A percentile compares a stretch with the other conserved stretches of the same genome.
phyloP scores from a whole-genome alignment of 2,113 vertebrate genomes.

The Xyliphius kryptos region DNA sequence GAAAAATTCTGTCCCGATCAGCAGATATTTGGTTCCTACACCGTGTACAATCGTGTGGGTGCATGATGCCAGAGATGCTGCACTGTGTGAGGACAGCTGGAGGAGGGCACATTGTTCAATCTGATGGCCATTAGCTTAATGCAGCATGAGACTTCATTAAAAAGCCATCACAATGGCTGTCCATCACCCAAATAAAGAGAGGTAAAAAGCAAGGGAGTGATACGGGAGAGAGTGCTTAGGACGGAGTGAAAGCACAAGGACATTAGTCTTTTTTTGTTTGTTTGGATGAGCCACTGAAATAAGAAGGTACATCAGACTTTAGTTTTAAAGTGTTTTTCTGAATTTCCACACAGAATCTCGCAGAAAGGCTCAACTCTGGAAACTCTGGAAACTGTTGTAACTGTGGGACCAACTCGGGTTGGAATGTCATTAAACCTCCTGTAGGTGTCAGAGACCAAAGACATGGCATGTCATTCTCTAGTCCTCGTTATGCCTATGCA shows the following conservation, averaged over 20 bases:
- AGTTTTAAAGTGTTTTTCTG: too few species aligned
- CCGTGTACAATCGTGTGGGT: neutral
- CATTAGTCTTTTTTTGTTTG: neutral
- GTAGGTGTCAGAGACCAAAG: too few species aligned
- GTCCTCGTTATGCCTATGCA: too few species aligned
- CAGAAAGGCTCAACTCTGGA: too few species aligned
- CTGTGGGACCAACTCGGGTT: too few species aligned
- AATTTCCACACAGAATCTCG: too few species aligned
- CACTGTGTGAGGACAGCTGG: slow-evolving; percentile 7
- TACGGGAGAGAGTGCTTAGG: neutral
- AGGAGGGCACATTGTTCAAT: slow-evolving; percentile 29
- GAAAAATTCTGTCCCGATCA: neutral
- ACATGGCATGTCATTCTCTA: too few species aligned
- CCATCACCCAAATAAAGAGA: slow-evolving; percentile 20
- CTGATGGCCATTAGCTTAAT: slow-evolving; percentile 33
- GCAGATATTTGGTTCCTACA: neutral
- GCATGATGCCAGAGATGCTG: neutral
- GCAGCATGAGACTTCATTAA: slow-evolving; percentile 36
- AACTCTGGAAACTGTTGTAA: too few species aligned
- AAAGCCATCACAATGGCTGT: slow-evolving; percentile 31
- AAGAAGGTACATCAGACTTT: too few species aligned
- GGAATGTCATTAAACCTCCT: too few species aligned
- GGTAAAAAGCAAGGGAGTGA: slow-evolving; percentile 4
- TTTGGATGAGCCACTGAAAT: too few species aligned
- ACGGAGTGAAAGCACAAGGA: neutral